Evolutionary conservation across 2,888 invertebrate species (phyloP).

Genomic region (Therioaphis trifolii): DNA sequence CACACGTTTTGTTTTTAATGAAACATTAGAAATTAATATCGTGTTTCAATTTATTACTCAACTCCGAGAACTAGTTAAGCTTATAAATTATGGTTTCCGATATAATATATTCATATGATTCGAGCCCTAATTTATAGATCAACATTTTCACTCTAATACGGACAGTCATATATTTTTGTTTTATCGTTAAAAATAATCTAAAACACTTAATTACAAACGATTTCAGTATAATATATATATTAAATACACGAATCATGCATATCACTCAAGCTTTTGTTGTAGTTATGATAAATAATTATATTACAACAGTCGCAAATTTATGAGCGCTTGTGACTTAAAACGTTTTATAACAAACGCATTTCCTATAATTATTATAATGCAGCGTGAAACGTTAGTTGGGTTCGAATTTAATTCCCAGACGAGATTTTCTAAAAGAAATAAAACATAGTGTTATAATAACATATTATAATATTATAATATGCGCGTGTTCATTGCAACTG

Average conservation of each 20-base stretch:
- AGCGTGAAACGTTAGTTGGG: neutral
- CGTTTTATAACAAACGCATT: neutral
- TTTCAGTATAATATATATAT: neutral
- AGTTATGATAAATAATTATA: neutral
- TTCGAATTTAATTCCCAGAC: neutral
- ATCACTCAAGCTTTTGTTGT: neutral
- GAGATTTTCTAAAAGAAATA: neutral
- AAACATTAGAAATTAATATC: conserved; percentile 10
- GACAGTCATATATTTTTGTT: neutral
- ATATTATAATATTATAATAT: too few relatives aligned
- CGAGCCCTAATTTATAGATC: conserved; percentile 17
- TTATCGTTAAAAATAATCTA: neutral
- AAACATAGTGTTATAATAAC: too few relatives aligned
- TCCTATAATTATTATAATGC: conserved; percentile 4
- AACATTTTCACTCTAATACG: neutral
- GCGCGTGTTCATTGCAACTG: neutral
- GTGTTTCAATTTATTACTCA: neutral
- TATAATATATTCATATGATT: neutral
- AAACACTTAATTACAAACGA: conserved; percentile 4
- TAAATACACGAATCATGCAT: too few relatives aligned
- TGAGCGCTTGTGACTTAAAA: conserved; percentile 18
- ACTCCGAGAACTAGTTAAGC: neutral
- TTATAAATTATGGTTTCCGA: conserved; percentile 8
- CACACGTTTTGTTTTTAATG: neutral
- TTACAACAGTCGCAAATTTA: neutral